phyloP scores from a whole-genome alignment of 2,797 vertebrate species.

The Lophius americanus region DNA sequence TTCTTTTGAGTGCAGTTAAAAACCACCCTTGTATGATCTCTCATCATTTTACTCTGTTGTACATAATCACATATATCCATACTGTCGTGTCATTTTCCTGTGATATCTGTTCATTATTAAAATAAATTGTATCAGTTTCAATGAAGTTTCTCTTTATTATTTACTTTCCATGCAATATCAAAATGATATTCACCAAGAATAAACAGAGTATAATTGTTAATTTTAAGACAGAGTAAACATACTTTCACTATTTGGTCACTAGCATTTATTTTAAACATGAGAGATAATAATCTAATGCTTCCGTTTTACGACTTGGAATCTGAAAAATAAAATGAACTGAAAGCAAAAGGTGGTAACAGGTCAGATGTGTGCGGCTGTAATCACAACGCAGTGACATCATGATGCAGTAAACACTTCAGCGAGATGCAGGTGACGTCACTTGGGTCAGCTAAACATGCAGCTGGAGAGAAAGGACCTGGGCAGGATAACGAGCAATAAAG shows the following conservation, averaged over 20 bases:
- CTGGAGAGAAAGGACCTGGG: not conserved
- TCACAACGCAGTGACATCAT: not conserved
- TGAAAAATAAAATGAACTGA: not conserved
- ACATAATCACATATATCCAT: not conserved
- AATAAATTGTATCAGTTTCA: slow-evolving; percentile 26
- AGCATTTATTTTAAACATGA: slow-evolving; percentile 14
- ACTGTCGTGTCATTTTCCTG: not conserved
- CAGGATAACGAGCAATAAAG: not conserved
- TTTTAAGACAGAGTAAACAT: slow-evolving; percentile 6
- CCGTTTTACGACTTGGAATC: not conserved
- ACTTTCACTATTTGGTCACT: slow-evolving; percentile 44
- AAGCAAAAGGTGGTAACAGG: not conserved
- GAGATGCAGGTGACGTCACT: not conserved
- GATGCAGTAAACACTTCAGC: not conserved
- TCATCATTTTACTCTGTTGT: not conserved
- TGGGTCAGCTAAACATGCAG: not conserved
- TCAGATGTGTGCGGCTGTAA: slow-evolving; percentile 1
- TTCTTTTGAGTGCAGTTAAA: not conserved
- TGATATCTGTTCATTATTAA: slow-evolving; percentile 2
- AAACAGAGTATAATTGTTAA: slow-evolving; percentile 4
- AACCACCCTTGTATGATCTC: not conserved
- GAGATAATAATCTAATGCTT: not conserved
- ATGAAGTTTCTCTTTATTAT: slow-evolving; percentile 39
- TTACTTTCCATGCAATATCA: slow-evolving; percentile 7
- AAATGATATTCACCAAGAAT: slow-evolving; percentile 10